Evolutionary conservation across 2,113 vertebrate species (phyloP), one percentile per base, ranked within the genome.

Genomic region (Muscicapa adusta): DNA sequence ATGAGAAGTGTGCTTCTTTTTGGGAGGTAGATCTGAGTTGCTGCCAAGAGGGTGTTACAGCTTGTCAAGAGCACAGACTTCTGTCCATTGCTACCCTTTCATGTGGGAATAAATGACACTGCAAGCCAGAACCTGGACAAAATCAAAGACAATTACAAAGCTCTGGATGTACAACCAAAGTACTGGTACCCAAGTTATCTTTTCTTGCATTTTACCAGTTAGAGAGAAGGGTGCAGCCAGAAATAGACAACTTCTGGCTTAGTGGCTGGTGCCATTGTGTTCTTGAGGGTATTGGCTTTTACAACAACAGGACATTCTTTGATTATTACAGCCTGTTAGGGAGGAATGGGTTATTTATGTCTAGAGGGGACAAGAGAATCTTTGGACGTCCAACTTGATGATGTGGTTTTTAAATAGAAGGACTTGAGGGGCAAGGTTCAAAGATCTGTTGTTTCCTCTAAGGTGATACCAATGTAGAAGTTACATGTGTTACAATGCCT

Each of bases 11-110:
- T 28, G 34, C 14, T 79, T n/a, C 14, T 45, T 72, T 53, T 29
- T 47, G 18, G 16, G 18, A 79, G 8, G 7, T 23, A 8, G 14
- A n/a, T 23, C 51, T 0, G 0, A 65, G 28, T 17, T 40, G 9
- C 19, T 40, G 9, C 19, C n/a, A 23, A 34, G 60, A 28, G 20
- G 17, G 18, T 60, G 45, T 14, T 40, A 23, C 29, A 72, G 26
- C 10, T 42, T 31, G 15, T 60, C 38, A 48, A 54, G n/a, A 54
- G 25, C 22, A 73, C 25, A 48, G 18, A 48, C 14, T 29, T 38
- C 25, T 73, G 34, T 26, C 67, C 22, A 14, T 28, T 23, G n/a
- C 8, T 53, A 24, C 14, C 18, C 18, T 67, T 79, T 42, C 60
- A 60, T 3, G 4, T 24, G 31, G 22, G 12, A 40, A 67, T 15